These are phyloP conservation scores for Pseudomyrmex concolor DNA, from an alignment of 1,140 invertebrate species.

Conservation along the genomic window DNA sequence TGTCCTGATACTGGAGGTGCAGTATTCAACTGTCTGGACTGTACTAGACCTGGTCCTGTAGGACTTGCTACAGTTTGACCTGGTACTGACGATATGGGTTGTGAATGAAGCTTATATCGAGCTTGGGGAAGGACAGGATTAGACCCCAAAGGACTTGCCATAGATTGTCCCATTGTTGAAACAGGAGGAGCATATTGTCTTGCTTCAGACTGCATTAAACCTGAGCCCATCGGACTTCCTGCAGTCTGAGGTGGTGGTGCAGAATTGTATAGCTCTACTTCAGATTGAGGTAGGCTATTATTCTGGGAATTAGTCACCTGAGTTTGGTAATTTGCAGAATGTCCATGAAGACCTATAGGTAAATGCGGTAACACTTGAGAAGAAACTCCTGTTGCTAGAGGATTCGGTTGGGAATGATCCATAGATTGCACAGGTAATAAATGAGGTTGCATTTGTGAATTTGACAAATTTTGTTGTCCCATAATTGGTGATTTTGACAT, in stretches of 20 bases:
- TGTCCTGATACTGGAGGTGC: conserved; percentile 69
- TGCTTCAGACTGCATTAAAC: conserved; percentile 4
- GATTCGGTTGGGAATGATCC: conserved; percentile 45
- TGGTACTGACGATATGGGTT: conserved; percentile 35
- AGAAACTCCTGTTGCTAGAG: not conserved
- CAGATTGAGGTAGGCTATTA: conserved; percentile 11
- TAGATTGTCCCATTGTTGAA: conserved; percentile 10
- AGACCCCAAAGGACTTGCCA: not conserved
- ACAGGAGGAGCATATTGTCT: conserved; percentile 24
- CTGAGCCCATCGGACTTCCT: not conserved
- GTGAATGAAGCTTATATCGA: conserved; percentile 17
- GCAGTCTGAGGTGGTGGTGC: not conserved
- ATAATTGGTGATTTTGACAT: conserved; percentile 59
- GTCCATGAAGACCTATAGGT: conserved; percentile 9
- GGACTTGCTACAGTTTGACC: conserved; percentile 10
- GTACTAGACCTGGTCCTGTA: conserved; percentile 21
- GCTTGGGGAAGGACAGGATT: conserved; percentile 20
- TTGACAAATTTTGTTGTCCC: conserved; percentile 68
- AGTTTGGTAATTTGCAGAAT: conserved; percentile 6
- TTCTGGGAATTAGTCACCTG: conserved; percentile 2
- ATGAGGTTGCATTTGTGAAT: conserved; percentile 52
- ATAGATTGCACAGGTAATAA: conserved; percentile 35
- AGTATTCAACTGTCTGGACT: conserved; percentile 45
- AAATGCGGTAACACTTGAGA: conserved; percentile 28
- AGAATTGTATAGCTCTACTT: conserved; percentile 31